Evolutionary conservation across 2,888 invertebrate genomes (phyloP).

Genomic region (Gryllus longicercus): DNA sequence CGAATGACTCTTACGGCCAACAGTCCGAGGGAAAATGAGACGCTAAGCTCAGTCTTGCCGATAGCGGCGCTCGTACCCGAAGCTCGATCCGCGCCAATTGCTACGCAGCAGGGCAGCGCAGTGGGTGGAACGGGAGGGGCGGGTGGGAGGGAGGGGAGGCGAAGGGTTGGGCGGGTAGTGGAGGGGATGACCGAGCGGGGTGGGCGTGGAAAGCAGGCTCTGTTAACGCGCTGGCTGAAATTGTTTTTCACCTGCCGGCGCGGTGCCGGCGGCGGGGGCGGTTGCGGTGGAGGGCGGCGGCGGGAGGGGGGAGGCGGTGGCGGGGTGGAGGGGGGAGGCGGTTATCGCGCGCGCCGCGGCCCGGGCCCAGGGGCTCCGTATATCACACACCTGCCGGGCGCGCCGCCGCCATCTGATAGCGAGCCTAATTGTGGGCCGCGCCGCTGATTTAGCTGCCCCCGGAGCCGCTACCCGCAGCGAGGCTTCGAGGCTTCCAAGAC

Average conservation of each 20-base stretch:
- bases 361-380: slow-evolving; percentile 8
- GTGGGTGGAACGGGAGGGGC: too few relatives aligned
- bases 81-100: too few relatives aligned
- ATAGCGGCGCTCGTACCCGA: too few relatives aligned
- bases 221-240: background rate
- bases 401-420: slow-evolving; percentile 6
- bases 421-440: background rate
- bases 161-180: too few relatives aligned
- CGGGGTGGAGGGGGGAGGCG: background rate
- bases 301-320: background rate
- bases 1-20: too few relatives aligned
- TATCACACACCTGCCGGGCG: slow-evolving; percentile 6
- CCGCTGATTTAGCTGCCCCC: slow-evolving; percentile 9
- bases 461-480: background rate
- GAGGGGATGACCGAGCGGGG: too few relatives aligned
- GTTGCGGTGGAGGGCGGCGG: background rate
- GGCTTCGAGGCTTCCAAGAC: background rate
- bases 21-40: too few relatives aligned
- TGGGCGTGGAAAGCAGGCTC: too few relatives aligned
- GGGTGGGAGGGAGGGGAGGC: too few relatives aligned
- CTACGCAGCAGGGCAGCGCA: too few relatives aligned
- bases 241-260: slow-evolving; percentile 6
- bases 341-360: background rate
- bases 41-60: too few relatives aligned
- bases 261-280: background rate